A percentile compares a stretch with the other conserved stretches of the same genome.
Evolutionary conservation across 2,888 invertebrate genomes (phyloP).

Genomic region (Orthonychiurus folsomi): DNA sequence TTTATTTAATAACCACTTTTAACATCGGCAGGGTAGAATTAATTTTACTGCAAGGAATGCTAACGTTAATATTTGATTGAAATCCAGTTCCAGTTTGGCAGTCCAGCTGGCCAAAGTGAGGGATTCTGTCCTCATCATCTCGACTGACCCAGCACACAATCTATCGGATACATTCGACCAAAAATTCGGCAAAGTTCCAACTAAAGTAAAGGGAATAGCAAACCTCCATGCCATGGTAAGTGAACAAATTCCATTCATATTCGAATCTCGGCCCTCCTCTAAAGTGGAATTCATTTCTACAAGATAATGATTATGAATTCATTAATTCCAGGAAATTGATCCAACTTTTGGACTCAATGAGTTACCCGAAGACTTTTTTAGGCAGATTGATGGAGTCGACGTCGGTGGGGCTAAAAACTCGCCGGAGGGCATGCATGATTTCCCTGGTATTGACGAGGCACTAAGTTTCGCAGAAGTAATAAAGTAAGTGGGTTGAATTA

Average conservation of each 20-base stretch:
- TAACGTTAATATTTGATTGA: background rate
- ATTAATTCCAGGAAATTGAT: constrained; percentile 68
- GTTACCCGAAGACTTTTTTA: constrained; percentile 89
- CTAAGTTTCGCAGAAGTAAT: constrained; percentile 51
- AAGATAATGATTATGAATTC: background rate
- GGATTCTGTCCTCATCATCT: constrained; percentile 90
- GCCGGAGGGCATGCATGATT: constrained; percentile 90
- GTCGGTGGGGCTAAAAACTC: constrained; percentile 68
- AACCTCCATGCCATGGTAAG: constrained; percentile 90
- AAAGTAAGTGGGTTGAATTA: constrained; percentile 17
- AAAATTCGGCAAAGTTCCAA: constrained; percentile 90
- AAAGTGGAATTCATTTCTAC: background rate
- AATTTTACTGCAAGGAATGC: background rate
- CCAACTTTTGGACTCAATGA: constrained; percentile 91
- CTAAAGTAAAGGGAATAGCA: constrained; percentile 77
- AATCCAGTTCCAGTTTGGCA: constrained; percentile 93
- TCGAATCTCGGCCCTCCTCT: too few species aligned
- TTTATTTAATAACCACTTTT: too few species aligned
- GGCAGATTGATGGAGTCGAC: constrained; percentile 70
- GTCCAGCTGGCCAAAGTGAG: constrained; percentile 86
- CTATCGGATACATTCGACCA: constrained; percentile 99
- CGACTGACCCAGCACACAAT: constrained; percentile 99
- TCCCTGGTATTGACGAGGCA: constrained; percentile 99
- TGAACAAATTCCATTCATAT: constrained; percentile 2
- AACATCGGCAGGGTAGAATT: background rate